Evolutionary conservation across 2,888 invertebrate genomes (phyloP).

Genomic region (Tinea trinotella): DNA sequence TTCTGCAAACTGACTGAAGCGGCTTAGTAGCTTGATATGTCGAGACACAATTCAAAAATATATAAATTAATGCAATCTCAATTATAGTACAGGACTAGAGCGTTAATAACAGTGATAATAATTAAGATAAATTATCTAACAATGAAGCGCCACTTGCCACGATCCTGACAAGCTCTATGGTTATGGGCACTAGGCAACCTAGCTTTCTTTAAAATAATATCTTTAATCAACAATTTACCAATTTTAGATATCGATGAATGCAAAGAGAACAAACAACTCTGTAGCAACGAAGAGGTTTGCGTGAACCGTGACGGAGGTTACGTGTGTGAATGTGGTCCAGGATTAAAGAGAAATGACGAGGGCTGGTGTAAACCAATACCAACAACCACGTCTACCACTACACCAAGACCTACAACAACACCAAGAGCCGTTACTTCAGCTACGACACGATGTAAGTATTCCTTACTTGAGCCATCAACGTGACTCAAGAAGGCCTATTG

Average conservation of each 20-base stretch:
- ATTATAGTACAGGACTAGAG: too few relatives aligned
- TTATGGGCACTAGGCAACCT: too few relatives aligned
- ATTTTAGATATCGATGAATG: slow-evolving; percentile 89
- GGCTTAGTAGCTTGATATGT: too few relatives aligned
- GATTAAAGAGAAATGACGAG: slow-evolving; percentile 77
- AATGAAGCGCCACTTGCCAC: neutral
- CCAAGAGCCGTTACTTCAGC: slow-evolving; percentile 27
- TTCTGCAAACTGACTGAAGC: too few relatives aligned
- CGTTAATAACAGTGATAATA: too few relatives aligned
- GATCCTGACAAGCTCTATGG: too few relatives aligned
- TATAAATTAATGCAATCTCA: too few relatives aligned
- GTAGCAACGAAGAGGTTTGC: slow-evolving; percentile 73
- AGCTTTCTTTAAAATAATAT: neutral
- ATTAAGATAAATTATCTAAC: too few relatives aligned
- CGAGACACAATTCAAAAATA: too few relatives aligned
- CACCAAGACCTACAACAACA: slow-evolving; percentile 29
- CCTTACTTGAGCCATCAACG: too few relatives aligned
- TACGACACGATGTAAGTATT: slow-evolving; percentile 14
- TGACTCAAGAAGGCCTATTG: too few relatives aligned
- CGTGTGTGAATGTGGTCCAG: slow-evolving; percentile 82
- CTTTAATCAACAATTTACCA: neutral
- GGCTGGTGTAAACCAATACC: slow-evolving; percentile 41
- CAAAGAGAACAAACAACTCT: slow-evolving; percentile 54
- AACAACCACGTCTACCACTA: slow-evolving; percentile 26
- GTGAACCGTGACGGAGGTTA: slow-evolving; percentile 88